These are phyloP conservation scores for Julus scandinavius DNA, from an alignment of 2,888 invertebrate species.

Conservation along the genomic window DNA sequence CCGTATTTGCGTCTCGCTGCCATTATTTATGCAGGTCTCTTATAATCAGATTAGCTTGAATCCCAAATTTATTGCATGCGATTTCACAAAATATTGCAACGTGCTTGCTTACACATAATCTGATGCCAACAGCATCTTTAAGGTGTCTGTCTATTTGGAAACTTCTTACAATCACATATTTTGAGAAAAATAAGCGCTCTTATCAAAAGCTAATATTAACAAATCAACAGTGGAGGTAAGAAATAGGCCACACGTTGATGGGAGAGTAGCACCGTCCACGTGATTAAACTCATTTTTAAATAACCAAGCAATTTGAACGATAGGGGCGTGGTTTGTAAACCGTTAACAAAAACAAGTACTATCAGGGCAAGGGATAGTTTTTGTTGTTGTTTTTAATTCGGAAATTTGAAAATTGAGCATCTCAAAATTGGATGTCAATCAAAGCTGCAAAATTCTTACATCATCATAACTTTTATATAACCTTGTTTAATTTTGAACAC, in stretches of 20 bases:
- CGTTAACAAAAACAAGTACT: background rate
- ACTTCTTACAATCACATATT: background rate
- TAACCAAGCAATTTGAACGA: background rate
- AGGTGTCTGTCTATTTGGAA: background rate
- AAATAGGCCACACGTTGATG: conserved; percentile 1
- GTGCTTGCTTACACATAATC: too few relatives aligned
- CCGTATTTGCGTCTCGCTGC: background rate
- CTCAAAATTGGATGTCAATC: too few relatives aligned
- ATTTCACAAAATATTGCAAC: too few relatives aligned
- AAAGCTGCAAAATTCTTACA: too few relatives aligned
- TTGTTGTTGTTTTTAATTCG: too few relatives aligned
- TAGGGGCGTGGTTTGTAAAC: background rate
- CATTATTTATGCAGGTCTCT: background rate
- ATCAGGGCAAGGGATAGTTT: too few relatives aligned
- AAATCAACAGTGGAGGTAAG: background rate
- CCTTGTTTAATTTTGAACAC: too few relatives aligned
- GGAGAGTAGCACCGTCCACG: background rate
- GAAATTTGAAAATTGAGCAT: too few relatives aligned
- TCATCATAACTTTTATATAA: too few relatives aligned
- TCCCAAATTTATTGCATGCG: too few relatives aligned
- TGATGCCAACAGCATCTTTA: background rate
- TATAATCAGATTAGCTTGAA: too few relatives aligned
- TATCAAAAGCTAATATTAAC: background rate
- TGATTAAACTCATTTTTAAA: background rate
- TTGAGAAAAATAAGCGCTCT: background rate